Evolutionary conservation across 2,888 invertebrate species (phyloP).

Genomic region (Acronicta leporina): DNA sequence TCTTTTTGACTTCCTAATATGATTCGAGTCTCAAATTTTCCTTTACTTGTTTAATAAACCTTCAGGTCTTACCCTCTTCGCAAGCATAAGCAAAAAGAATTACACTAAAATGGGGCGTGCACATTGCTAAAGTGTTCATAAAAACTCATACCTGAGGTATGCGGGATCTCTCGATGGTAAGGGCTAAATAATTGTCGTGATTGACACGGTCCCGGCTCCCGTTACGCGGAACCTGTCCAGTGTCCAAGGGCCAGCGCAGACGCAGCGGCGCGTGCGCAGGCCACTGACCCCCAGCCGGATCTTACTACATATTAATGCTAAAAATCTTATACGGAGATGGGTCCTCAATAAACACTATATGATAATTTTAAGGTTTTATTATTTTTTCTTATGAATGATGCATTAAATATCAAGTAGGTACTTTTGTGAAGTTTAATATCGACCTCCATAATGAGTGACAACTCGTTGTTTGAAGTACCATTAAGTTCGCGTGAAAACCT

Average conservation of each 20-base stretch:
- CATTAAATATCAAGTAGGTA: constrained; percentile 11
- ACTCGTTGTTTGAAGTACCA: constrained; percentile 36
- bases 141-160: constrained; percentile 21
- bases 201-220: constrained; percentile 66
- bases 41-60: too few relatives aligned
- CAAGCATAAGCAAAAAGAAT: not conserved
- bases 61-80: too few relatives aligned
- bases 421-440: constrained; percentile 28
- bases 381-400: constrained; percentile 1
- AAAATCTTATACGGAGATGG: constrained; percentile 1
- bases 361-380: not conserved
- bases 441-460: constrained; percentile 40
- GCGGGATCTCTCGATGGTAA: constrained; percentile 27
- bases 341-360: not conserved
- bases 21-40: too few relatives aligned
- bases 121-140: constrained; percentile 8
- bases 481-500: constrained; percentile 40
- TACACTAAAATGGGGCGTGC: not conserved
- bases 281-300: constrained; percentile 70
- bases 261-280: constrained; percentile 64
- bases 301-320: constrained; percentile 34
- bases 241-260: constrained; percentile 64
- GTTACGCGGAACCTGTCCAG: constrained; percentile 71
- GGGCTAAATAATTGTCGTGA: constrained; percentile 60
- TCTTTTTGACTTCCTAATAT: too few relatives aligned